Percentiles rank a stretch among this genome's conserved stretches.
Conservation (phyloP, 2,888 invertebrate species). For the Lutraria lutraria region DNA sequence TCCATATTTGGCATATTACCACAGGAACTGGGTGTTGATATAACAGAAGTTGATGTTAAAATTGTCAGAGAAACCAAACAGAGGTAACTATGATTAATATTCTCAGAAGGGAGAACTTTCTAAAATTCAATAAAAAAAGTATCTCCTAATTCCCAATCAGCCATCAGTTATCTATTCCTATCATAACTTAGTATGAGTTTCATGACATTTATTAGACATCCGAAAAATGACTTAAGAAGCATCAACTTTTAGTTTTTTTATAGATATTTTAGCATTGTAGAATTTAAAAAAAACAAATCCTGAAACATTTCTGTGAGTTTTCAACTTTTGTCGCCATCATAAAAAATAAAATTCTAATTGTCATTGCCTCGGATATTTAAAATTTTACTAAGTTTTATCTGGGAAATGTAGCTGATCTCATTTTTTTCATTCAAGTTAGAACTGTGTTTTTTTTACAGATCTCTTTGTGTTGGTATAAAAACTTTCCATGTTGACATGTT, state of each 20-base stretch:
- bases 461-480: slow-evolving; percentile 78
- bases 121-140: no score
- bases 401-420: neutral
- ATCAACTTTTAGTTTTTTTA: no score
- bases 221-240: no score
- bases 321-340: no score
- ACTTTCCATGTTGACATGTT: slow-evolving; percentile 79
- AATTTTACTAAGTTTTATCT: neutral
- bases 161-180: no score
- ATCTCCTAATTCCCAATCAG: no score
- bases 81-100: slow-evolving; percentile 69
- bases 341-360: neutral
- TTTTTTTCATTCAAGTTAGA: no score
- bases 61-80: slow-evolving; percentile 83
- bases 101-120: neutral
- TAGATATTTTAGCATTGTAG: no score
- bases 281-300: no score
- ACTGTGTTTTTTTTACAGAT: slow-evolving; percentile 65
- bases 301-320: no score
- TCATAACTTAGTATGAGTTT: no score
- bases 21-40: slow-evolving; percentile 79
- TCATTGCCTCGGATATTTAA: neutral
- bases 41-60: slow-evolving; percentile 79
- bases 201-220: no score
- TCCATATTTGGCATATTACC: slow-evolving; percentile 42